Evolutionary conservation across 30 jellyfish, hydroid and myxozoan genomes (phyloP).

Genomic region (Cassiopea xamachana): DNA sequence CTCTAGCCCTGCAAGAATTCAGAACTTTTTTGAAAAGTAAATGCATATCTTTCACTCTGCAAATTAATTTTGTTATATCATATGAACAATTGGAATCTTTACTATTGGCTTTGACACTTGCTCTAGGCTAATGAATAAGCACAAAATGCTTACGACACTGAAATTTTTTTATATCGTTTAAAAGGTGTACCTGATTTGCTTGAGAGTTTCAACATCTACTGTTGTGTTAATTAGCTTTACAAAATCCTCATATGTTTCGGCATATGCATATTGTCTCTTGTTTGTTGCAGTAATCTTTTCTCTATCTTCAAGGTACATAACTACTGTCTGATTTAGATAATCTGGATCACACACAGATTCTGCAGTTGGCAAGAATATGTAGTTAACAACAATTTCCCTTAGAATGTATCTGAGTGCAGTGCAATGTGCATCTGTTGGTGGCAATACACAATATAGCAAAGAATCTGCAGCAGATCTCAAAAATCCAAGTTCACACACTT

Average conservation of each 20-base stretch:
- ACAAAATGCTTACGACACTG: neutral
- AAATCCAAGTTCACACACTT: slow-evolving; percentile 72
- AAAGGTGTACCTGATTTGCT: slow-evolving; percentile 87
- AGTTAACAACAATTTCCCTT: slow-evolving; percentile 91
- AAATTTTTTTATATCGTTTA: neutral
- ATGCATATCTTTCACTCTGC: too few species aligned
- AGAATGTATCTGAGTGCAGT: slow-evolving; percentile 81
- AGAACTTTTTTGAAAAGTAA: too few species aligned
- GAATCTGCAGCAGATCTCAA: slow-evolving; percentile 90
- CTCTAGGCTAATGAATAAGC: too few species aligned
- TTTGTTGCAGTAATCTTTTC: slow-evolving; percentile 90
- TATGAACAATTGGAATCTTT: too few species aligned
- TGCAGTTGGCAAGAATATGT: slow-evolving; percentile 89
- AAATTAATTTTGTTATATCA: too few species aligned
- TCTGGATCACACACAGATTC: slow-evolving; percentile 99
- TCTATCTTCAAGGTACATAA: slow-evolving; percentile 88
- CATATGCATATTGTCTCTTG: slow-evolving; percentile 96
- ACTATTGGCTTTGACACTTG: too few species aligned
- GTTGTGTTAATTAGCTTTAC: slow-evolving; percentile 90
- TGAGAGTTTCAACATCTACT: slow-evolving; percentile 84
- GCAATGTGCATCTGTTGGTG: slow-evolving; percentile 91
- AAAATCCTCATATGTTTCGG: slow-evolving; percentile 98
- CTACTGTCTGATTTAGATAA: slow-evolving; percentile 91
- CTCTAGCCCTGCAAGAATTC: too few species aligned
- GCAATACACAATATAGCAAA: slow-evolving; percentile 85